A percentile compares a stretch with the other conserved stretches of the same genome.
phyloP scores from a whole-genome alignment of 2,113 vertebrate genomes.

The Beaufortia kweichowensis region DNA sequence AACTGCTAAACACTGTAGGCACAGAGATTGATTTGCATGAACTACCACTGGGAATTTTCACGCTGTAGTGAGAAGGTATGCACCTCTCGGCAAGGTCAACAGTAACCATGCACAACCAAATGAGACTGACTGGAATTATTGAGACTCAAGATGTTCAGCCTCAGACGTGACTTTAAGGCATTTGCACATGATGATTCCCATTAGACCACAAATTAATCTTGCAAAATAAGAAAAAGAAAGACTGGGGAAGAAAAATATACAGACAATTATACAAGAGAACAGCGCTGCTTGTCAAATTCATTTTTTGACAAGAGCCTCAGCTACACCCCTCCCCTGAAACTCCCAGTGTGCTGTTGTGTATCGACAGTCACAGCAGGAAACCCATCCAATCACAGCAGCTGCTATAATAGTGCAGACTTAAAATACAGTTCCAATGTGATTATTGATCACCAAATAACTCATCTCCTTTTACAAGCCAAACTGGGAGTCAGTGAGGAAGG shows the following conservation, averaged over 20 bases:
- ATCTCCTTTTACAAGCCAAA: slow-evolving; percentile 12
- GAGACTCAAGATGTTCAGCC: slow-evolving; percentile 28
- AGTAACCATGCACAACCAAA: slow-evolving; percentile 20
- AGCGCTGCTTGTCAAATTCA: slow-evolving; percentile 19
- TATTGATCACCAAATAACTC: slow-evolving; percentile 39
- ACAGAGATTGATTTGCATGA: slow-evolving; percentile 21
- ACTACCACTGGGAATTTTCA: not conserved
- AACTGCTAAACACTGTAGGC: slow-evolving; percentile 27
- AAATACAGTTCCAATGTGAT: slow-evolving; percentile 8
- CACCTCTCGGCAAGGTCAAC: slow-evolving; percentile 47
- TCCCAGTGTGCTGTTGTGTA: slow-evolving; percentile 7
- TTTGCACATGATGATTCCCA: slow-evolving; percentile 12
- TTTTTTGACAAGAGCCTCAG: slow-evolving; percentile 20
- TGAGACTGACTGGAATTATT: slow-evolving; percentile 29
- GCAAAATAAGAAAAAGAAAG: not conserved
- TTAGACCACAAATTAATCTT: slow-evolving; percentile 19
- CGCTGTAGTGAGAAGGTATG: slow-evolving; percentile 12
- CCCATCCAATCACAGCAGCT: slow-evolving; percentile 32
- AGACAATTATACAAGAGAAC: slow-evolving; percentile 2
- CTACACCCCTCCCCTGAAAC: not conserved
- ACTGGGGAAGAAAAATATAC: not conserved
- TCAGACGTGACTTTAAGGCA: slow-evolving; percentile 22
- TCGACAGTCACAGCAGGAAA: slow-evolving; percentile 34
- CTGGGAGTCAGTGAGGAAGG: not conserved
- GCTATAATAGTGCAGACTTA: slow-evolving; percentile 25